Conservation (phyloP, 2,113 vertebrate species). For the Thryonomys swinderianus region DNA sequence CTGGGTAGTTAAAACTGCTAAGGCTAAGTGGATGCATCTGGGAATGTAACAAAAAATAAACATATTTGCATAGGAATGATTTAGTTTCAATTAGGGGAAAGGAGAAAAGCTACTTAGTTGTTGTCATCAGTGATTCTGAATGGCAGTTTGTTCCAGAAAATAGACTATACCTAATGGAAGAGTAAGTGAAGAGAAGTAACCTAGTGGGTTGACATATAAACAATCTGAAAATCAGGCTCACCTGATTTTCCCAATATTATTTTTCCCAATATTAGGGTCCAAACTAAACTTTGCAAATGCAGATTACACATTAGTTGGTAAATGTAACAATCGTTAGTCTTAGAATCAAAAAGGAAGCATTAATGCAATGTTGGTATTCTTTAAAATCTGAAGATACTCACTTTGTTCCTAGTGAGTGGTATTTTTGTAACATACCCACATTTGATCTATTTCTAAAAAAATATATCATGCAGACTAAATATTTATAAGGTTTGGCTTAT, state of each 20-base stretch:
- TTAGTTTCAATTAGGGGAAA: not conserved
- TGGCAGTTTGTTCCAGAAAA: not conserved
- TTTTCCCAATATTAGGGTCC: not conserved
- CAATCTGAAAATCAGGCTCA: conserved; percentile 24
- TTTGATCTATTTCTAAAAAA: conserved; percentile 24
- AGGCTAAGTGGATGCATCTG: not conserved
- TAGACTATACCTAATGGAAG: not conserved
- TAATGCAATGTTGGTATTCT: not conserved
- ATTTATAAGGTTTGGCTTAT: not conserved
- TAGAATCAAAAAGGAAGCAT: not conserved
- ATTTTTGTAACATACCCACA: not conserved
- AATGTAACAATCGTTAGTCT: not conserved
- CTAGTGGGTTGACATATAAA: not conserved
- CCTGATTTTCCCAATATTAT: not conserved
- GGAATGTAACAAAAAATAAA: not conserved
- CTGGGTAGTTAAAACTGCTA: not conserved
- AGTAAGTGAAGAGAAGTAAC: conserved; percentile 16
- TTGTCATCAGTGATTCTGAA: not conserved
- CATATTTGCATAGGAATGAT: not conserved
- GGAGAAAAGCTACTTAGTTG: not conserved
- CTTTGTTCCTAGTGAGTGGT: not conserved
- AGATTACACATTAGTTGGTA: not conserved
- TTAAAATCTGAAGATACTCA: not conserved
- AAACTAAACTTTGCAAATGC: not conserved
- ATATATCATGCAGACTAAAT: not conserved